Evolutionary conservation across 2,888 invertebrate genomes (phyloP), one percentile per base, ranked within the genome.

Genomic region (Macrostomum cliftonense): DNA sequence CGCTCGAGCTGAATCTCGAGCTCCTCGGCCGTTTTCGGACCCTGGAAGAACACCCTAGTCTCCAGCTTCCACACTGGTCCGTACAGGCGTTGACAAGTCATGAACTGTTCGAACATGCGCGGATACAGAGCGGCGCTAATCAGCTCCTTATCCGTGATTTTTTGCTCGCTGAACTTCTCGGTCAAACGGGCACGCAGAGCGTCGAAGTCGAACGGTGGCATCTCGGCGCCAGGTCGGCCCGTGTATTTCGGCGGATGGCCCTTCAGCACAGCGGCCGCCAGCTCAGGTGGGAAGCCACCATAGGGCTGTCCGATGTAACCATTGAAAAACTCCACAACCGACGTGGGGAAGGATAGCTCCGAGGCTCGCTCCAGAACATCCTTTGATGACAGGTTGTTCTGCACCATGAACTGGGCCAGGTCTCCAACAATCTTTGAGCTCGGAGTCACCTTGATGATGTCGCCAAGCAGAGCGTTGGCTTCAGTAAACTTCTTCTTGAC

Each of bases 351-450:
- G 42, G 91, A 91, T 17, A 97, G 74, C 60, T 97, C 95, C 61
- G 89, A 93, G 0, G 95, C 95, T 53, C 76, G 77, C 21, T 82
- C 82, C 51, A 79, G 68, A 12, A 99, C 82, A 55, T 89, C 83
- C 42, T 82, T 77, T 0, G 82, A 76, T 0, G 79, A 79, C 43
- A 99, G 74, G 63, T 88, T 83, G 72, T 99, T 99, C 72, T 97
- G 95, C 0, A 97, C 97, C 95, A 97, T 97, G 50, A 69, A 97
- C 72, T 99, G 95, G 0, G 97, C 97, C 56, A 97, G 74, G 70
- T 97, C 97, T 2, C 97, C 97, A 1, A 99, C 97, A 21, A 95
- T 88, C 72, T 97, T 99, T 0, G 91, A 93, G 1, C 93, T 93
- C 1, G 97, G 97, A 0, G 95, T 97, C 44, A 97, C 77, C 76